Percentiles rank a stretch among this genome's conserved stretches.
Conservation (phyloP, 2,888 invertebrate species). For the Chrysolina haemoptera region DNA sequence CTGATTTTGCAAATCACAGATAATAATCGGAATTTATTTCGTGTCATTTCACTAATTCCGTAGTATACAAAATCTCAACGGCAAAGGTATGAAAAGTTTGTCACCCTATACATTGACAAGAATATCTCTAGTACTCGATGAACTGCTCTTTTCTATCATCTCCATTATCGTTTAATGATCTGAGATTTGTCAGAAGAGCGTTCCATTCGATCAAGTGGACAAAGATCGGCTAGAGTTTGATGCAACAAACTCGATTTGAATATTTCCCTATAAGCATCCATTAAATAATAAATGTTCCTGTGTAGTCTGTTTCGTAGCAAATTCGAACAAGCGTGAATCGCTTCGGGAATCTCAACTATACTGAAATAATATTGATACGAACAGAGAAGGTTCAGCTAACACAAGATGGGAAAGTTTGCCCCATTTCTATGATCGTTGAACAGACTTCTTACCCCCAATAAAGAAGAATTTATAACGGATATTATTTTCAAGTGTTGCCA, state of each 20-base stretch:
- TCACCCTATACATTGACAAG: background rate
- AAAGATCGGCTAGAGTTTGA: conserved; percentile 3
- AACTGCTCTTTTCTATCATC: background rate
- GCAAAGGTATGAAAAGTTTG: no score
- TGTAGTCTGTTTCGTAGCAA: conserved; percentile 9
- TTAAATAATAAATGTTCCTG: conserved; percentile 3
- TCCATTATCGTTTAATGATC: background rate
- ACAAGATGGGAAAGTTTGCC: conserved; percentile 34
- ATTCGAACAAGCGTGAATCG: conserved; percentile 25
- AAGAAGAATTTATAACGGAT: conserved; percentile 31
- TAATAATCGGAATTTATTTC: no score
- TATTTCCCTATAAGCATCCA: background rate
- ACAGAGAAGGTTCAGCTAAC: conserved; percentile 33
- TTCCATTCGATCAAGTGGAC: background rate
- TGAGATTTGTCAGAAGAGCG: background rate
- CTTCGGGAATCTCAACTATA: conserved; percentile 40
- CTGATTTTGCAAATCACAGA: no score
- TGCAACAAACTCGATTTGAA: conserved; percentile 2
- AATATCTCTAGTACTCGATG: background rate
- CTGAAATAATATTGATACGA: conserved; percentile 46
- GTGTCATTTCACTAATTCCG: no score
- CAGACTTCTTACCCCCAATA: conserved; percentile 30
- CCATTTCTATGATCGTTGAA: conserved; percentile 36
- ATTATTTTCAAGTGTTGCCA: conserved; percentile 38
- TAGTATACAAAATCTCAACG: no score